Evolutionary conservation across 1,140 invertebrate species (phyloP), one percentile per base, ranked within the genome.

Genomic region (Euura lappo): DNA sequence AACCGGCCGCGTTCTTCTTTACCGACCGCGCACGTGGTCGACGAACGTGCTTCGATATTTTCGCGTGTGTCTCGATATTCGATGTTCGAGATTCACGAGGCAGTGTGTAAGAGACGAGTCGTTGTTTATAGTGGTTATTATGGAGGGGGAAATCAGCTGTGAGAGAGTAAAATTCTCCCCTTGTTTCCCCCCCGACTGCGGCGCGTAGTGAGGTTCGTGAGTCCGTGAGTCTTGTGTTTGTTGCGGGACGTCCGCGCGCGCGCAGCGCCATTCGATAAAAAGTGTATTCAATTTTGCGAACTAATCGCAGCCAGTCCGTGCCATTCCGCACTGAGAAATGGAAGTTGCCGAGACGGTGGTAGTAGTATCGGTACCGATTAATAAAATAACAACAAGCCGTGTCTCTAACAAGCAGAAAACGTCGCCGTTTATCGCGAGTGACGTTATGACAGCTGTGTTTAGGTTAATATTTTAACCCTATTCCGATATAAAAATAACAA

Each of bases 271-370:
- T 77, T 79, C 68, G 72, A 76, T 76, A 69, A 43, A 10, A 75
- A 77, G 69, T 77, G 74, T 75, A 79, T 78, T 80, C 76, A 78
- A 80, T 80, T 80, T 80, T 71, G 72, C 75, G 78, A 76, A 79
- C 79, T 80, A 77, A 80, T 78, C 74, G 75, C 80, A 81, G 28
- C 28, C 28, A 28, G 82, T 84, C 70, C 77, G 78, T 80, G 81
- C 72, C 79, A 83, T 83, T 84, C 75, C 79, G 77, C 77, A 78
- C 73, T 76, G 81, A 84, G 83, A 85, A 83, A 86, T 85, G 85
- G 84, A 85, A 84, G 78, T 76, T 77, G 79, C 83, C 78, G 80
- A 81, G 74, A 79, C 79, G 76, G 68, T 43, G 44, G 72, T 72
- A 73, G 72, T 11, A 66, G 47, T 45, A 8, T 72, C 67, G 66